These are phyloP conservation scores for Liolophura sinensis DNA, from an alignment of 1,140 invertebrate species.

Conservation along the genomic window DNA sequence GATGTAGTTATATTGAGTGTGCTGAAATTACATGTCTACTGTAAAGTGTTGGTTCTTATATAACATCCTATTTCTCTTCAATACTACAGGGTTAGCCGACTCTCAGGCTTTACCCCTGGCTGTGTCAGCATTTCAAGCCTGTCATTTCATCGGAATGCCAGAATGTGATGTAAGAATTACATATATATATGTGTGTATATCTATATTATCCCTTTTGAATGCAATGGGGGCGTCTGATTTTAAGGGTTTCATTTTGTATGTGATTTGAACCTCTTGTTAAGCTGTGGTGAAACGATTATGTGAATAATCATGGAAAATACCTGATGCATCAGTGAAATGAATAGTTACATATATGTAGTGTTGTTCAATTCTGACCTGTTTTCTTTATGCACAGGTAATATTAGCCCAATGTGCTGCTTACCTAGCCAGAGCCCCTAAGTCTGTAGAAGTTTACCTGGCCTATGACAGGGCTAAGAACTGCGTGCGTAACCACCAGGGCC, in stretches of 20 bases:
- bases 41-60: too few relatives aligned
- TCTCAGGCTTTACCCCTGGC: constrained; percentile 66
- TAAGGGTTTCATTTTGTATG: too few relatives aligned
- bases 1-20: too few relatives aligned
- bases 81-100: constrained; percentile 60
- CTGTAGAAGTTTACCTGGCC: constrained; percentile 71
- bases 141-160: constrained; percentile 80
- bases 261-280: neutral
- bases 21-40: too few relatives aligned
- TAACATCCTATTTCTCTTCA: constrained; percentile 16
- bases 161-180: constrained; percentile 68
- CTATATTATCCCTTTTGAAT: too few relatives aligned
- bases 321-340: neutral
- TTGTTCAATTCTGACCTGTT: neutral
- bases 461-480: constrained; percentile 67
- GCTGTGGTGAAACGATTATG: neutral
- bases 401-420: constrained; percentile 77
- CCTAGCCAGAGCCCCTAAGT: constrained; percentile 77
- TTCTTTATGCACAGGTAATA: constrained; percentile 58
- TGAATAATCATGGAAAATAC: neutral
- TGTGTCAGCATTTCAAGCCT: constrained; percentile 75
- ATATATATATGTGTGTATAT: neutral
- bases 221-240: too few relatives aligned
- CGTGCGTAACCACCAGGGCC: constrained; percentile 69
- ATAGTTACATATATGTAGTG: neutral